phyloP scores from a whole-genome alignment of 2,113 vertebrate genomes.

The Gnathonemus longibarbis region DNA sequence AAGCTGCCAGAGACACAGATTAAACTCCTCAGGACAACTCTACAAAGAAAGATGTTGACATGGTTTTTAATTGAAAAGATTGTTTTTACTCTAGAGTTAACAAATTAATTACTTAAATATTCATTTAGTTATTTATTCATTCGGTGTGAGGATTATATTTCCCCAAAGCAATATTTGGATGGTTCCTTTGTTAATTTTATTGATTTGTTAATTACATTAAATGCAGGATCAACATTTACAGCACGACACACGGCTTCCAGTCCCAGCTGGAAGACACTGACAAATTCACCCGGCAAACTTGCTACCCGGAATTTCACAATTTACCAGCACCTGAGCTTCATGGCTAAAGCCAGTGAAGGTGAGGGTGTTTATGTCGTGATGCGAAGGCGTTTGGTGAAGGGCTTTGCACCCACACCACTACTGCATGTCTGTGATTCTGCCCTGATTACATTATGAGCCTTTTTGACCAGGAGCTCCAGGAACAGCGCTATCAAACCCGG shows the following conservation, averaged over 20 bases:
- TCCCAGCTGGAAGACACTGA: neutral
- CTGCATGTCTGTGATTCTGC: slow-evolving; percentile 40
- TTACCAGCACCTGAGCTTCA: neutral
- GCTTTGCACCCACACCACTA: too few species aligned
- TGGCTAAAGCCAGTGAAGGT: neutral
- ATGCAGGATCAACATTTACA: neutral
- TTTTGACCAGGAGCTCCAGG: slow-evolving; percentile 46
- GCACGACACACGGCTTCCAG: neutral
- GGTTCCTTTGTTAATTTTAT: neutral
- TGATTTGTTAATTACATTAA: slow-evolving; percentile 7
- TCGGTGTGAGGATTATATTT: slow-evolving; percentile 2
- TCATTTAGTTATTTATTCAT: slow-evolving; percentile 5
- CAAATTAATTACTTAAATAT: slow-evolving; percentile 6
- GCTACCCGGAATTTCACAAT: neutral
- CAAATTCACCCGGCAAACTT: neutral
- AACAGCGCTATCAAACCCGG: slow-evolving; percentile 47
- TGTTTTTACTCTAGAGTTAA: neutral
- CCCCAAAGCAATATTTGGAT: neutral
- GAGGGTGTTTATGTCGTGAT: neutral
- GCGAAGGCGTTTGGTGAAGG: neutral
- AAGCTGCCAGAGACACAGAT: neutral
- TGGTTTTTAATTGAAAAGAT: slow-evolving; percentile 4
- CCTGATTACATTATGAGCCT: slow-evolving; percentile 55
- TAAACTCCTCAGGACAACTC: neutral
- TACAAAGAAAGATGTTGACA: neutral